Evolutionary conservation across 2,113 vertebrate genomes (phyloP), one percentile per base, ranked within the genome.

Genomic region (Notothenia coriiceps): DNA sequence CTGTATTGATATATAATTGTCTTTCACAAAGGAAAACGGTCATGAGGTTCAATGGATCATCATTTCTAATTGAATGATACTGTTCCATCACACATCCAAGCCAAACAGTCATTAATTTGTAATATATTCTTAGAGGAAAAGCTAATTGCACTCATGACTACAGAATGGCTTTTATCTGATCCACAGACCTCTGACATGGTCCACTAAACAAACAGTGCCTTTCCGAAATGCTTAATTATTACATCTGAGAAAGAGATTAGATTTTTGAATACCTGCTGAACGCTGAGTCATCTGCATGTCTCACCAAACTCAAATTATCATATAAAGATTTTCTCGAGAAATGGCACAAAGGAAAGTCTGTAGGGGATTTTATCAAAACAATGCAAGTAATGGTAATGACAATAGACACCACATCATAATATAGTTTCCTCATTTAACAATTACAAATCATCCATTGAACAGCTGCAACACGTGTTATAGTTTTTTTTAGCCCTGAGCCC

Each of bases 141-240:
- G 2, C 29, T 29, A 29, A 29, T 3, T 29, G 29, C 29, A 3
- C 29, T 29, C 2, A 62, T 68, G 74, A 76, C 76, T 56, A 68
- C 46, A 75, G 52, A 83, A 71, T 86, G 64, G 54, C 74, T 81
- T 86, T 83, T 71, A 91, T 91, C 70, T 73, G 76, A 85, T 64
- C 67, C 63, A 10, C 70, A 83, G 74, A 81, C 63, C 62, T 75
- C 56, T 75, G 75, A 74, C 86, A 82, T 63, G 77, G 70, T 85
- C 81, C 33, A 40, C 79, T 83, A 40, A 83, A 88, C 84, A 91
- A 88, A 88, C 81, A 79, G 44, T 13, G 62, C 50, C 70, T 85
- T 56, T 68, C 9, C 72, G 64, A 74, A 88, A 80, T 76, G 73
- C 50, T 46, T 78, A 80, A 88, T 89, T 80, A 80, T 86, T 86